Evolutionary conservation across 2,113 vertebrate species (phyloP).

Genomic region (Herpailurus yagouaroundi): DNA sequence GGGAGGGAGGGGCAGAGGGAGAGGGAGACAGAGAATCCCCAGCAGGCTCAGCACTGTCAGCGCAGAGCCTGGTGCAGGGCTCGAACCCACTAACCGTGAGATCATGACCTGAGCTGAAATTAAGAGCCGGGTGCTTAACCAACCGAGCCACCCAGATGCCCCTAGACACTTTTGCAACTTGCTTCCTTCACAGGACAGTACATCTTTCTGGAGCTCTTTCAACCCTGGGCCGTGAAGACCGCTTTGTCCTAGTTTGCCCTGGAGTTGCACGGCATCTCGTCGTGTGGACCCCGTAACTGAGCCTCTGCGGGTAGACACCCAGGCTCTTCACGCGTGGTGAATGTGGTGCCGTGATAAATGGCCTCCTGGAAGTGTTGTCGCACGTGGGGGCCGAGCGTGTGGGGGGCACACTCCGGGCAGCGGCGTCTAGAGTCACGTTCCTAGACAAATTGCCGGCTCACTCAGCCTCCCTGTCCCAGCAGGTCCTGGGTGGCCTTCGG

Average conservation of each 20-base stretch:
- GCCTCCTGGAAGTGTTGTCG: too few species aligned
- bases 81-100: too few species aligned
- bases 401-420: background rate
- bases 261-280: background rate
- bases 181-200: background rate
- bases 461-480: background rate
- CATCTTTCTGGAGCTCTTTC: background rate
- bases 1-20: too few species aligned
- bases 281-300: background rate
- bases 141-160: too few species aligned
- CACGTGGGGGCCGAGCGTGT: fast-evolving
- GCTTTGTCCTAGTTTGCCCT: background rate
- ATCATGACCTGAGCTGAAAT: too few species aligned
- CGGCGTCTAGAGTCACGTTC: background rate
- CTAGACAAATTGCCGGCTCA: fast-evolving
- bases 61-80: too few species aligned
- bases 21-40: too few species aligned
- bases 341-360: fast-evolving
- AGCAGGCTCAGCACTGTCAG: too few species aligned
- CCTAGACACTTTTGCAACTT: fast-evolving
- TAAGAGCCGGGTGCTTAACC: too few species aligned
- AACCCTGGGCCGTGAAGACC: fast-evolving
- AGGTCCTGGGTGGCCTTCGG: background rate
- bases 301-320: background rate
- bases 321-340: fast-evolving